These are phyloP conservation scores for Lasioglossum calceatum DNA, from an alignment of 2,888 invertebrate species.

Conservation along the genomic window DNA sequence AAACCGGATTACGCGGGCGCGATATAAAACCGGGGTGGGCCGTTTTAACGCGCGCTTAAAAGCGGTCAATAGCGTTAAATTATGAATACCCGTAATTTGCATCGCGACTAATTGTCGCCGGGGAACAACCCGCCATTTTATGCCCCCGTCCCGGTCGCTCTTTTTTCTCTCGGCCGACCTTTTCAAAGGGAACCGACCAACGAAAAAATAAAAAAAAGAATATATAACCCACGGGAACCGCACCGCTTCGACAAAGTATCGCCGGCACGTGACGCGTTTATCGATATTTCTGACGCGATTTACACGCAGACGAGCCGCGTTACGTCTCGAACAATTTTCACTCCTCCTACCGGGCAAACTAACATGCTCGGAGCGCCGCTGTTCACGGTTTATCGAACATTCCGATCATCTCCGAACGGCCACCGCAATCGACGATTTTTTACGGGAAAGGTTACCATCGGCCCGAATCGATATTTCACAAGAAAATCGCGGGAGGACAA, in stretches of 20 bases:
- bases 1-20: constrained; percentile 49
- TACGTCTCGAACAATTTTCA: constrained; percentile 10
- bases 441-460: neutral
- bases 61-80: constrained; percentile 56
- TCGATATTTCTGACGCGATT: constrained; percentile 48
- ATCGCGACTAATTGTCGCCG: constrained; percentile 49
- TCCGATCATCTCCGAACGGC: neutral
- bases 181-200: neutral
- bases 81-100: constrained; percentile 60
- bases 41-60: constrained; percentile 54
- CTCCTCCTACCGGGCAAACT: neutral
- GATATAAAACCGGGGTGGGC: constrained; percentile 36
- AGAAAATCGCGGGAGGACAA: neutral
- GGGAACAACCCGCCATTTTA: constrained; percentile 22
- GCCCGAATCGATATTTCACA: neutral
- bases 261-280: constrained; percentile 44
- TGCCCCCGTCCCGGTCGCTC: neutral
- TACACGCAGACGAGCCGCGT: constrained; percentile 36
- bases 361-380: neutral
- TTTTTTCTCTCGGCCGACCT: neutral
- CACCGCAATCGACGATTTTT: neutral
- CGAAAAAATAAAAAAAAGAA: neutral
- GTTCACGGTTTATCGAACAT: constrained; percentile 10
- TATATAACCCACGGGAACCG: neutral
- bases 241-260: constrained; percentile 15